Evolutionary conservation across 2,888 invertebrate genomes (phyloP), one percentile per base, ranked within the genome.

Genomic region (Cepaea hortensis): DNA sequence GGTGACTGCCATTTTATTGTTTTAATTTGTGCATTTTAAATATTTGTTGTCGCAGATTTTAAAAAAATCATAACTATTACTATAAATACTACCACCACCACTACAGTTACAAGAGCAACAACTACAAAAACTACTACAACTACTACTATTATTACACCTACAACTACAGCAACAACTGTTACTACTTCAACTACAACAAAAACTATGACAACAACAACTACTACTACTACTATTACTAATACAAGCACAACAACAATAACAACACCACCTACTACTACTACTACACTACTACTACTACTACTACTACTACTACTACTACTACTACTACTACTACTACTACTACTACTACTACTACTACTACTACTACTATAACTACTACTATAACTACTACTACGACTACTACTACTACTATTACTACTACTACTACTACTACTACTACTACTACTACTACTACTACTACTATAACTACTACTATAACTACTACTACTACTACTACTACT

Each of bases 381-480:
- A 62, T 62, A 35, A 46, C 76, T 84, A 61, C 84, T 77, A 46
- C 76, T 76, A 46, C 76, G 61, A 65, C 75, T 55, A 35, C 62
- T 84, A 61, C 65, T 84, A 65, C 75, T 75, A 35, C 35, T 77
- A 61, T 65, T 76, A 48, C 76, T 20, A 65, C 55, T 61, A 65
- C 81, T 81, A 81, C 81, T 81, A 81, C 81, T 81, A 81, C 81
- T 62, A 81, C 81, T 81, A 81, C 81, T 62, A 62, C 81, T 62
- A 81, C 77, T 77, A 77, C 5, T 77, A 46, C 77, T 3, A 23
- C 50, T 81, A 18, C 55, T 3, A 9, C 9, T 55, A 62, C 84
- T 65, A 48, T 65, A 61, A 46, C 76, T 65, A 65, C 75, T 5
- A 35, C 62, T 77, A 62, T 68, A 77, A 65, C 75, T 75, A 35